Percentiles rank a stretch among this genome's conserved stretches.
phyloP scores from a whole-genome alignment of 2,888 invertebrate genomes.

The Chironomus tentans region DNA sequence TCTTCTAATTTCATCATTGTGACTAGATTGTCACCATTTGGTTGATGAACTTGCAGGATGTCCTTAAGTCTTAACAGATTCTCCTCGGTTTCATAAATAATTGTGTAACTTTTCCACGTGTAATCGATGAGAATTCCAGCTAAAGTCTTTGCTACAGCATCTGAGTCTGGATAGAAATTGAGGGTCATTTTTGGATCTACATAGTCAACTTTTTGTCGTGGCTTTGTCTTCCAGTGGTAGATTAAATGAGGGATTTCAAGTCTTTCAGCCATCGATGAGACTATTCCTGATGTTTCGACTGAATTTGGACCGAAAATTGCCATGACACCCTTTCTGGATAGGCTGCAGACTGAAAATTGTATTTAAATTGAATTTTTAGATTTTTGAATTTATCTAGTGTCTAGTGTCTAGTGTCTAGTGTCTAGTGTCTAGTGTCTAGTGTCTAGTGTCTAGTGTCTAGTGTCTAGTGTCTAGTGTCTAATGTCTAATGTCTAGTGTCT shows the following conservation, averaged over 20 bases:
- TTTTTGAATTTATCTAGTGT: too few relatives aligned
- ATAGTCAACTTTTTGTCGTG: conserved; percentile 26
- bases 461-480: too few relatives aligned
- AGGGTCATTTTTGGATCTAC: conserved; percentile 45
- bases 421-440: too few relatives aligned
- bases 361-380: too few relatives aligned
- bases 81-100: conserved; percentile 27
- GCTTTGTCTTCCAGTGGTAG: conserved; percentile 45
- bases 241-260: conserved; percentile 50
- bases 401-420: too few relatives aligned
- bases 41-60: conserved; percentile 56
- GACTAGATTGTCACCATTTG: conserved; percentile 49
- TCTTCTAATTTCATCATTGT: conserved; percentile 51
- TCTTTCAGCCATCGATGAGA: conserved; percentile 46
- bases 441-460: too few relatives aligned
- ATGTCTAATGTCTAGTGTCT: too few relatives aligned
- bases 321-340: conserved; percentile 55
- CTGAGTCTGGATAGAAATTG: conserved; percentile 56
- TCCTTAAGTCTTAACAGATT: conserved; percentile 64
- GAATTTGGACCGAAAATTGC: conserved; percentile 52
- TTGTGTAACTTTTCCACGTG: conserved; percentile 63
- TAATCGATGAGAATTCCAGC: conserved; percentile 56
- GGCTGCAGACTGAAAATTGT: conserved; percentile 51
- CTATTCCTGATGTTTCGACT: conserved; percentile 20
- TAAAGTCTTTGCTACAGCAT: conserved; percentile 53